phyloP scores from a whole-genome alignment of 1,140 invertebrate species.

The Rhopalosiphum maidis region DNA sequence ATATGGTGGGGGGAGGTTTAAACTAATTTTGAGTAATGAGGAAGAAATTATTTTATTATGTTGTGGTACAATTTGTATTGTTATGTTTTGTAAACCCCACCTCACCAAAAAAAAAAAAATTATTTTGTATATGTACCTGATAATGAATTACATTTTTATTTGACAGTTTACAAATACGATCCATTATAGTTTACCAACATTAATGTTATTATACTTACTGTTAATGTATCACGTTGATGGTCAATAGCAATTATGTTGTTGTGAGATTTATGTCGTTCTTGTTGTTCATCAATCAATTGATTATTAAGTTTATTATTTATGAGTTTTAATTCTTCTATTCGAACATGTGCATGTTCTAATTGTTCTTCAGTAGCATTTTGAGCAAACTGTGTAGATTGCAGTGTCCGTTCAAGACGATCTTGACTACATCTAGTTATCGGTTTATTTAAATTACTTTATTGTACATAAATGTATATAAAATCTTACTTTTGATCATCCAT shows the following conservation, averaged over 20 bases:
- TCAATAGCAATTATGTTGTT: slow-evolving; percentile 35
- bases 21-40: too few species aligned
- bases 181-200: background rate
- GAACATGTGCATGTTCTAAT: slow-evolving; percentile 43
- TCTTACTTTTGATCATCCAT: slow-evolving; percentile 52
- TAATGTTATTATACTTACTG: background rate
- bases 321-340: slow-evolving; percentile 51
- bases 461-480: background rate
- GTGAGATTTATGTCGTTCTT: slow-evolving; percentile 44
- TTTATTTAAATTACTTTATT: background rate
- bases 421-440: slow-evolving; percentile 22
- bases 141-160: background rate
- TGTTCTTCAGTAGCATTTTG: slow-evolving; percentile 52
- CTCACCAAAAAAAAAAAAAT: too few species aligned
- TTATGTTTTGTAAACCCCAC: too few species aligned
- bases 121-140: too few species aligned
- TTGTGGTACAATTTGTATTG: too few species aligned
- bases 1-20: too few species aligned
- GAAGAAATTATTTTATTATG: too few species aligned
- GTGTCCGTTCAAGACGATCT: slow-evolving; percentile 33
- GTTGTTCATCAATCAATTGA: slow-evolving; percentile 38
- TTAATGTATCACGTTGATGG: slow-evolving; percentile 38
- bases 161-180: background rate
- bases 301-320: slow-evolving; percentile 50
- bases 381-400: slow-evolving; percentile 54